phyloP scores from a whole-genome alignment of 2,113 vertebrate species.

The Neomonachus schauinslandi region DNA sequence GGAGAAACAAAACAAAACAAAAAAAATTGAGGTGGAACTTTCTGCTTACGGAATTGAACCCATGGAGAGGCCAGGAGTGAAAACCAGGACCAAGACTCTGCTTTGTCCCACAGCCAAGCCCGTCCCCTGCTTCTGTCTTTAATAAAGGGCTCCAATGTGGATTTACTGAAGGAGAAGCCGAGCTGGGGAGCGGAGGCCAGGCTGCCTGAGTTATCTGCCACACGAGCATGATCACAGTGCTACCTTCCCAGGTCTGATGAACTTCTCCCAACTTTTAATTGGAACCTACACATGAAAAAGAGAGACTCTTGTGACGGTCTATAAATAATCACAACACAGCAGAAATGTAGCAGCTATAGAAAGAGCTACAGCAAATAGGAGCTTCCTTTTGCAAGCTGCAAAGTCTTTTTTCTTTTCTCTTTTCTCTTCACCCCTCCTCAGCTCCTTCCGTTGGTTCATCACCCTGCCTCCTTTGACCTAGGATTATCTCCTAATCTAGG shows the following conservation, averaged over 20 bases:
- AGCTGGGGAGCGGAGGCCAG: background rate
- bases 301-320: slow-evolving; percentile 50
- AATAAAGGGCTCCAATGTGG: background rate
- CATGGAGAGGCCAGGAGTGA: background rate
- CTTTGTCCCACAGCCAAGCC: background rate
- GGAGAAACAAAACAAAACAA: background rate
- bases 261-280: slow-evolving; percentile 68
- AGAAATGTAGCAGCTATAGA: slow-evolving; percentile 53
- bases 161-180: background rate
- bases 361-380: slow-evolving; percentile 50
- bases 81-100: background rate
- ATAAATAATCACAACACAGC: slow-evolving; percentile 65
- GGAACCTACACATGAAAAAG: slow-evolving; percentile 64
- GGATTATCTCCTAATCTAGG: background rate
- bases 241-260: slow-evolving; percentile 52
- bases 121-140: background rate
- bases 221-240: background rate
- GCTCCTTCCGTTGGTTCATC: background rate
- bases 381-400: slow-evolving; percentile 25
- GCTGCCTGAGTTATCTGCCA: background rate
- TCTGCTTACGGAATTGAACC: background rate
- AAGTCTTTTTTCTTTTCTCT: background rate
- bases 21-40: background rate
- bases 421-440: background rate
- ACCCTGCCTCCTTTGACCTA: background rate